phyloP scores from a whole-genome alignment of 2,797 vertebrate genomes.

The Silurus aristotelis region DNA sequence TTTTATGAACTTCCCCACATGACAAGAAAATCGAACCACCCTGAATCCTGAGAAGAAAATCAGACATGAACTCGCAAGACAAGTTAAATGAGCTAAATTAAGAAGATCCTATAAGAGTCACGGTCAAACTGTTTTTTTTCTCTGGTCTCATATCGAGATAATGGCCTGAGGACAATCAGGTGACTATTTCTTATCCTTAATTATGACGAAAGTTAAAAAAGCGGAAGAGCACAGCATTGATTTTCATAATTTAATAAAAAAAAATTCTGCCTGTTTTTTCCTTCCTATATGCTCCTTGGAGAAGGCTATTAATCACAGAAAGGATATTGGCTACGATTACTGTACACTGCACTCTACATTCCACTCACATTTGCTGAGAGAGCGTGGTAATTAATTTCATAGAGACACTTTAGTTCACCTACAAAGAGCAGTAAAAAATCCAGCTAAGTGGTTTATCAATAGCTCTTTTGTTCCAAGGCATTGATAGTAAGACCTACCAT shows the following conservation, averaged over 20 bases:
- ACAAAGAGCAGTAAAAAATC: constrained; percentile 51
- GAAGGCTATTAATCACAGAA: constrained; percentile 56
- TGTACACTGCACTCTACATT: constrained; percentile 51
- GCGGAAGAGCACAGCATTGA: constrained; percentile 52
- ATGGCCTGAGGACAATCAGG: constrained; percentile 47
- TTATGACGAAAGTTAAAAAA: constrained; percentile 44
- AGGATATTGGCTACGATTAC: constrained; percentile 55
- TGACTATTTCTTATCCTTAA: constrained; percentile 53
- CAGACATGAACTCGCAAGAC: background rate
- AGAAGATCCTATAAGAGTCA: constrained; percentile 22
- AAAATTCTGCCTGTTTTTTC: constrained; percentile 37
- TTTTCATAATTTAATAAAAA: constrained; percentile 63
- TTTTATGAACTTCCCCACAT: background rate
- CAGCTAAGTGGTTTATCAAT: constrained; percentile 59
- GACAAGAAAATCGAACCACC: background rate
- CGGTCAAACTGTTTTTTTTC: constrained; percentile 48
- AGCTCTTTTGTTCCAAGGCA: constrained; percentile 27
- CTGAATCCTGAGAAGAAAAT: background rate
- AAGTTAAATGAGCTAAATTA: background rate
- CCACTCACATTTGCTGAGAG: constrained; percentile 50
- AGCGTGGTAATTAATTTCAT: constrained; percentile 58
- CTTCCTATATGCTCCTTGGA: constrained; percentile 34
- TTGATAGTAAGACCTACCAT: constrained; percentile 14
- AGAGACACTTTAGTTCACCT: constrained; percentile 52
- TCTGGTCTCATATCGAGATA: constrained; percentile 39